Evolutionary conservation across 2,797 vertebrate genomes (phyloP).

Genomic region (Zalophus californianus): DNA sequence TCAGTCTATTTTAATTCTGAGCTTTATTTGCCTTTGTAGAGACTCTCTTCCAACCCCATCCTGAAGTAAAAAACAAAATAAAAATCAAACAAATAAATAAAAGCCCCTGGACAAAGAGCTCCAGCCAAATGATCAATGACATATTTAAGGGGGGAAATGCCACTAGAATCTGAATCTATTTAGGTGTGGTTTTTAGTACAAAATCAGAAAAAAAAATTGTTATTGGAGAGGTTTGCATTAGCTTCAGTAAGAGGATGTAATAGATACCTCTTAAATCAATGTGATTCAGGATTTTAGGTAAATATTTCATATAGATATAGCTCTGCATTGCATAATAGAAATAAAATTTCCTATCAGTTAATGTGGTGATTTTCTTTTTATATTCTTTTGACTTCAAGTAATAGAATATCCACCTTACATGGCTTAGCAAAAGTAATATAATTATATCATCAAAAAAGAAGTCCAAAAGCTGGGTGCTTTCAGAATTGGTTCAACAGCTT

Average conservation of each 20-base stretch:
- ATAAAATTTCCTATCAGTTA: conserved; percentile 14
- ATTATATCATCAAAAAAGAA: neutral
- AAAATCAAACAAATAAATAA: conserved; percentile 24
- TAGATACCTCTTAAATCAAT: neutral
- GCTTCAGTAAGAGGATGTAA: neutral
- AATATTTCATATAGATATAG: neutral
- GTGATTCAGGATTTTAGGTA: neutral
- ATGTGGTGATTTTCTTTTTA: neutral
- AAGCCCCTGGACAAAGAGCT: neutral
- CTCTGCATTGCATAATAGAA: neutral
- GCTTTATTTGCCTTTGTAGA: neutral
- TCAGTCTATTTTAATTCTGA: conserved; percentile 43
- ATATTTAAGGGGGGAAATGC: neutral
- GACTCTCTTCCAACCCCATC: neutral
- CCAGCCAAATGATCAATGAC: neutral
- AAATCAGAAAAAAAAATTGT: neutral
- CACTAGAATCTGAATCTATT: neutral
- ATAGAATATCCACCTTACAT: neutral
- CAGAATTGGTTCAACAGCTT: neutral
- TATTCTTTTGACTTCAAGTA: conserved; percentile 15
- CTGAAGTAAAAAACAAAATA: neutral
- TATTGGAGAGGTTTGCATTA: conserved; percentile 6
- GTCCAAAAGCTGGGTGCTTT: neutral
- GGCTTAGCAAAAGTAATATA: neutral
- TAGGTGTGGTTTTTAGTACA: conserved; percentile 12